A percentile compares a stretch with the other conserved stretches of the same genome.
These are phyloP conservation scores for Polymixis flavicincta DNA, from an alignment of 2,888 invertebrate genomes.

Conservation along the genomic window DNA sequence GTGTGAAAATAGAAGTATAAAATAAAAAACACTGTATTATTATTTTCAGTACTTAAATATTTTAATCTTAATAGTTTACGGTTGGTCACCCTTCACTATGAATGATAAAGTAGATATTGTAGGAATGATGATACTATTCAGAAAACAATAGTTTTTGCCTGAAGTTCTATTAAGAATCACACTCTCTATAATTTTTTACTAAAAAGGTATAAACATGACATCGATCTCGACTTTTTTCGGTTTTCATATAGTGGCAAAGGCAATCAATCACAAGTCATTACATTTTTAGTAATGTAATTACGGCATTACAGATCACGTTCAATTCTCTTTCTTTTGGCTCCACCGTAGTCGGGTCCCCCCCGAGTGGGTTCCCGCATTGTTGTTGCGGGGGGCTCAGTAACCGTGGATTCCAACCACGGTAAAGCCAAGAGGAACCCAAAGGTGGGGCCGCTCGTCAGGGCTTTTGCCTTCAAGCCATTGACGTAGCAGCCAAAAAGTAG, in stretches of 20 bases:
- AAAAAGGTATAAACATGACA: no score
- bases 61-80: constrained; percentile 17
- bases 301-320: not conserved
- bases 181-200: no score
- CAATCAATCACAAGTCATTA: not conserved
- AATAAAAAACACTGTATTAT: not conserved
- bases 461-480: no score
- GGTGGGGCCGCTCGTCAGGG: no score
- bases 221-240: no score
- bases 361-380: no score
- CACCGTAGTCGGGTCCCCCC: not conserved
- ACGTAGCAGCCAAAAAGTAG: no score
- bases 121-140: not conserved
- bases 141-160: no score
- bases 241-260: no score
- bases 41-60: constrained; percentile 22
- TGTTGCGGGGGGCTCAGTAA: no score
- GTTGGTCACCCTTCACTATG: constrained; percentile 17
- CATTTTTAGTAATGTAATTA: not conserved
- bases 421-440: no score
- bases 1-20: constrained; percentile 45
- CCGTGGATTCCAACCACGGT: no score
- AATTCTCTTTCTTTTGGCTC: not conserved
- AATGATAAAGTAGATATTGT: constrained; percentile 8
- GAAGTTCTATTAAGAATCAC: not conserved